Evolutionary conservation across 1,140 invertebrate species (phyloP), one percentile per base, ranked within the genome.

Genomic region (Atta cephalotes): DNA sequence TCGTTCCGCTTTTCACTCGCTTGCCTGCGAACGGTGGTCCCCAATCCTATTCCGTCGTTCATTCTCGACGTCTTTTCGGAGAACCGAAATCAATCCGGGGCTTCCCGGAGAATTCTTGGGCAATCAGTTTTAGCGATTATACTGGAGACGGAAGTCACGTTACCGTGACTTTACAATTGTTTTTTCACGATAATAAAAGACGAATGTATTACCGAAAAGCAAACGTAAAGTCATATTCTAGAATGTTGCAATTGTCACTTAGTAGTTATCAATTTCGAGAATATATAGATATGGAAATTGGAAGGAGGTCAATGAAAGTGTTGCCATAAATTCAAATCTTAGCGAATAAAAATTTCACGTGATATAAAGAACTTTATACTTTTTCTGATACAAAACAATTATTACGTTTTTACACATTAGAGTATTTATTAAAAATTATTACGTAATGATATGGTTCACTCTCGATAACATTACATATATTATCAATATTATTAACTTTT

Each of bases 1-100:
- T 39, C 21, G 45, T 39, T 14, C 21, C 18, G 53, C 53, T 62
- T 82, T 74, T 82, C 53, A 74, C 68, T 82, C 66, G 25, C 31
- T 28, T 6, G 68, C 68, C 53, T 49, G 63, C 45, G 66, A 68
- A 31, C 31, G 63, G 79, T 81, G 53, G 68, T 74, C 16, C 35
- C 28, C 53, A 51, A 60, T 76, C 58, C 21, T 82, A 31, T 62
- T 72, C 14, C 9, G n/a, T 60, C 10, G 14, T 74, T 74, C 35
- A 72, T 72, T 56, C 49, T 60, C 12, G 31, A 80, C 3, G 28
- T 49, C 39, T 14, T 28, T 25, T 18, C 28, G 53, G 2, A 25
- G 16, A 35, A 66, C 16, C n/a, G 51, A n/a, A 51, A 74, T 77
- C 31, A 18, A 18, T 77, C 16, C 10, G 0, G 2, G 21, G 12